phyloP scores from a whole-genome alignment of 2,797 vertebrate genomes.

The Remorina albescens region DNA sequence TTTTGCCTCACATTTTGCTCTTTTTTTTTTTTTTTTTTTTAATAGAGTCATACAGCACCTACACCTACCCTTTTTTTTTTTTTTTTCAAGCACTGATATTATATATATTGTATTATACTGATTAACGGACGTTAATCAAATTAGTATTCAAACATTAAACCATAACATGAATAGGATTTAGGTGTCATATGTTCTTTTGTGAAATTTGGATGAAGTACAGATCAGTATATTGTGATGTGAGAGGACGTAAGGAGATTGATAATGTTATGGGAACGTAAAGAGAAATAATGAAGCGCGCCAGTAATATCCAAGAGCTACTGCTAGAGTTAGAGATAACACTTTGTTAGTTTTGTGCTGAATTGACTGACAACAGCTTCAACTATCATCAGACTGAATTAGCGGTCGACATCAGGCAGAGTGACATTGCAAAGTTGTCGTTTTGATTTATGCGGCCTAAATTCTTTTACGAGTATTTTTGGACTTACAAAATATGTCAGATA shows the following conservation, averaged over 20 bases:
- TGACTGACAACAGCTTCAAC: too few relatives aligned
- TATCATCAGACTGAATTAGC: too few relatives aligned
- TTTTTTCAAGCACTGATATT: too few relatives aligned
- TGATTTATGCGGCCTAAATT: too few relatives aligned
- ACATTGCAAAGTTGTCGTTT: too few relatives aligned
- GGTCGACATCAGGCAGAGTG: too few relatives aligned
- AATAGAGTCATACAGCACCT: neutral
- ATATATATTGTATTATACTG: too few relatives aligned
- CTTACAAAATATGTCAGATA: too few relatives aligned
- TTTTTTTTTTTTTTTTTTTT: slow-evolving; percentile 8
- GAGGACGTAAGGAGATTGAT: neutral
- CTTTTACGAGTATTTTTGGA: neutral
- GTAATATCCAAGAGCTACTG: neutral
- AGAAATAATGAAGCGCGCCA: neutral
- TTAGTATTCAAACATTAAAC: neutral
- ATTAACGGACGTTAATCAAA: neutral
- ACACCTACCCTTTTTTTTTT: neutral
- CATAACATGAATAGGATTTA: neutral
- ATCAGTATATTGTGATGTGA: neutral
- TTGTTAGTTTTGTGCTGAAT: too few relatives aligned
- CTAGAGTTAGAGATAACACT: too few relatives aligned
- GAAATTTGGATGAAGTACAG: neutral
- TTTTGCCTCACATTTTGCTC: neutral
- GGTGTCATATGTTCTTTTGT: neutral
- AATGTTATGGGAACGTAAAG: neutral